phyloP scores from a whole-genome alignment of 2,797 vertebrate genomes.

The Myioborus miniatus region DNA sequence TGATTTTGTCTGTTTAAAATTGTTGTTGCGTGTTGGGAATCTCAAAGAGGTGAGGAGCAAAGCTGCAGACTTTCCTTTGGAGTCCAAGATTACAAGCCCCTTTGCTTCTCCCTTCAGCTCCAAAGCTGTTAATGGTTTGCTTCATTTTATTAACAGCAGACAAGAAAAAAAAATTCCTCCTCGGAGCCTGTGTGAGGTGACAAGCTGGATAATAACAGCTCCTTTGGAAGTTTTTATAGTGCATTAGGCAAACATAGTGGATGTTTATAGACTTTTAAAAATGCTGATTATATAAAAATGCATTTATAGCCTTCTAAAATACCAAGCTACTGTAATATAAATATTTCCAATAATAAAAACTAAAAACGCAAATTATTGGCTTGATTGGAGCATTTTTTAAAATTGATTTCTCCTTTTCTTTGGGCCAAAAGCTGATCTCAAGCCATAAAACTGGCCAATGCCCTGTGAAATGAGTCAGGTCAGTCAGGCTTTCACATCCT shows the following conservation, averaged over 20 bases:
- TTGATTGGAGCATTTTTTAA: background rate
- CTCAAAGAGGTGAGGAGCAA: constrained; percentile 59
- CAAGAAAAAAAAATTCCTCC: constrained; percentile 21
- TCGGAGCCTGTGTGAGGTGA: constrained; percentile 63
- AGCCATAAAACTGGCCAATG: background rate
- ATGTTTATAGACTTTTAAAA: constrained; percentile 73
- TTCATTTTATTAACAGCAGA: constrained; percentile 67
- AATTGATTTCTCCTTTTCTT: background rate
- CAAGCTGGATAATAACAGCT: constrained; percentile 67
- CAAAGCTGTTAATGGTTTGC: constrained; percentile 61
- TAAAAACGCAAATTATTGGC: background rate
- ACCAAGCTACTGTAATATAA: constrained; percentile 61
- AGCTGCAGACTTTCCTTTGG: constrained; percentile 61
- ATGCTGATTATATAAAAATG: constrained; percentile 70
- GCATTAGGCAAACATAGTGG: constrained; percentile 67
- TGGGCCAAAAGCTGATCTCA: background rate
- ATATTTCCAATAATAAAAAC: constrained; percentile 56
- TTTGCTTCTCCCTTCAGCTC: constrained; percentile 48
- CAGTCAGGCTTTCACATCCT: background rate
- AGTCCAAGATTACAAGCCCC: constrained; percentile 56
- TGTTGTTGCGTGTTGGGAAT: constrained; percentile 64
- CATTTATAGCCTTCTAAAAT: constrained; percentile 63
- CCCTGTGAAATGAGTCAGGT: background rate
- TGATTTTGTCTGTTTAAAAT: constrained; percentile 72
- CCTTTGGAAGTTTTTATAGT: constrained; percentile 71